Percentiles rank a stretch among this genome's conserved stretches.
These are phyloP conservation scores for Scaptomyza reducta DNA, from an alignment of 2,888 invertebrate genomes.

Conservation along the genomic window DNA sequence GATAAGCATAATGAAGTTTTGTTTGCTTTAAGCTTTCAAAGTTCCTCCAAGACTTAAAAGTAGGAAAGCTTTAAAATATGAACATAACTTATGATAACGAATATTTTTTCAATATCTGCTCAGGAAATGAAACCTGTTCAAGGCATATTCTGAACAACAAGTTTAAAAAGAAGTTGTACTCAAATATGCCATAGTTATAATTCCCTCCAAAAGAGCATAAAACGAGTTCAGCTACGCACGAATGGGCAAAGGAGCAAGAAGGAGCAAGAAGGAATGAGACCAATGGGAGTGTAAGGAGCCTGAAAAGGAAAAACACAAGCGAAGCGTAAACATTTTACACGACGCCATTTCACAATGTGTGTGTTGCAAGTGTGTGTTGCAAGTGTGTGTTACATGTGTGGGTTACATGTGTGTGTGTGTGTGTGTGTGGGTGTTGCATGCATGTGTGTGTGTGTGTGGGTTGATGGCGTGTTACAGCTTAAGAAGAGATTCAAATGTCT, in stretches of 20 bases:
- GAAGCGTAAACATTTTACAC: constrained; percentile 78
- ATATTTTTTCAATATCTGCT: no score
- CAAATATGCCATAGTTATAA: constrained; percentile 23
- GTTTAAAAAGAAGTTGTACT: not conserved
- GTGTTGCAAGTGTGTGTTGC: not conserved
- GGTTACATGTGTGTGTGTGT: not conserved
- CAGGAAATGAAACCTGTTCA: no score
- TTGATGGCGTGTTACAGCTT: constrained; percentile 14
- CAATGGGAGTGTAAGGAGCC: constrained; percentile 22
- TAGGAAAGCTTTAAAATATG: no score
- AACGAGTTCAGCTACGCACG: constrained; percentile 71
- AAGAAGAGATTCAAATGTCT: constrained; percentile 39
- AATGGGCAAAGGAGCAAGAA: constrained; percentile 29
- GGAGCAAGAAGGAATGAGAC: constrained; percentile 13
- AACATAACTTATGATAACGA: no score
- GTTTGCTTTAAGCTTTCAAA: no score
- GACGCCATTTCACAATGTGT: constrained; percentile 61
- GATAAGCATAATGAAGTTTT: no score
- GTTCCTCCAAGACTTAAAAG: not conserved
- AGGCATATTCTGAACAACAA: not conserved
- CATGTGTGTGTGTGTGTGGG: not conserved
- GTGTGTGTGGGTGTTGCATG: not conserved
- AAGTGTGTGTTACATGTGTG: constrained; percentile 1
- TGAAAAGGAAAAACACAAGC: constrained; percentile 56
- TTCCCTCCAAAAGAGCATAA: constrained; percentile 55